phyloP scores from a whole-genome alignment of 2,888 invertebrate genomes.

The Melanophora roralis region DNA sequence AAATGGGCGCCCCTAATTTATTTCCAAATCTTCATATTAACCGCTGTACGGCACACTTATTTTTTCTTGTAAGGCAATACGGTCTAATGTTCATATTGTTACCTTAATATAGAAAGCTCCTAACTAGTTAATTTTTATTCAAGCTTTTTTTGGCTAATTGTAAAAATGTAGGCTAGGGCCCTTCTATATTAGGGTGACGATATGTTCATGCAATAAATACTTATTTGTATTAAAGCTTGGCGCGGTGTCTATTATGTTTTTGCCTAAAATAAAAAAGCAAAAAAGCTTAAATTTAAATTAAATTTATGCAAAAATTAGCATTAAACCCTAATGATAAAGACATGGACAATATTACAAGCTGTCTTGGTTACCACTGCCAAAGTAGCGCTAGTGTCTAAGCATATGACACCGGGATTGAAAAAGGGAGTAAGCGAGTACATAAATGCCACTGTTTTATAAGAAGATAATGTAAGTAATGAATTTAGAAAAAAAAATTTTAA shows the following conservation, averaged over 20 bases:
- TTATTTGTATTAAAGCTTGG: background rate
- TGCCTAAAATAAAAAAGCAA: background rate
- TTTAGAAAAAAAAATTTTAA: background rate
- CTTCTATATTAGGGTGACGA: too few relatives aligned
- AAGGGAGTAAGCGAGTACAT: background rate
- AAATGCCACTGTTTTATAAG: background rate
- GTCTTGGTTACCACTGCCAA: background rate
- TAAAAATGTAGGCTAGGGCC: too few relatives aligned
- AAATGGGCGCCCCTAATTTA: too few relatives aligned
- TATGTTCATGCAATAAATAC: too few relatives aligned
- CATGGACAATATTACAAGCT: constrained; percentile 5
- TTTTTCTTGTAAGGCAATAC: too few relatives aligned
- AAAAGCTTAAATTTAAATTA: constrained; percentile 15
- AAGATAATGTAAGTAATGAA: background rate
- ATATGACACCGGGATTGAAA: background rate
- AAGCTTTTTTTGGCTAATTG: too few relatives aligned
- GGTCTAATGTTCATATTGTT: too few relatives aligned
- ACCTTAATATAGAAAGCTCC: too few relatives aligned
- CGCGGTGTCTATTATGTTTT: constrained; percentile 26
- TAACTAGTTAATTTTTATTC: too few relatives aligned
- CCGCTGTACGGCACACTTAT: too few relatives aligned
- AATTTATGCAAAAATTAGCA: constrained; percentile 23
- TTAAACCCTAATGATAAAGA: constrained; percentile 8
- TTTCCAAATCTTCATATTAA: too few relatives aligned
- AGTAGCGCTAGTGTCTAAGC: background rate